Evolutionary conservation across 2,888 invertebrate genomes (phyloP), one percentile per base, ranked within the genome.

Genomic region (Galeopsomyia nigrocyanea): DNA sequence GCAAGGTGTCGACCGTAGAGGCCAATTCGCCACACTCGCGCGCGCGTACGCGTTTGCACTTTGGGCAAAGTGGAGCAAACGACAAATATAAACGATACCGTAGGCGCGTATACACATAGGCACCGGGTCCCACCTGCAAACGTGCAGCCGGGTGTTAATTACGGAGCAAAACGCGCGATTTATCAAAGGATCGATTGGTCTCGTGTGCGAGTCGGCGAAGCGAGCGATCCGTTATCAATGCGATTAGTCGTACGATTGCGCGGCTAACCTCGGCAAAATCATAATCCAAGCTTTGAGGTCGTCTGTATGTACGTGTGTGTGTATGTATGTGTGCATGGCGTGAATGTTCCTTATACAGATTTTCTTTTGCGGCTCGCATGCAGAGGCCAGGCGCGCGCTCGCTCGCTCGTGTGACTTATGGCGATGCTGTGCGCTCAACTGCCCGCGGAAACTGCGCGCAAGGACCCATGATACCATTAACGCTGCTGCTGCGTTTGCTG

Each of bases 191-290:
- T 66, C 66, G 66, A 71, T 75, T 68, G 74, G 56, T 19, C 31
- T 3, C 1, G 7, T 39, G 13, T 13, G 5, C 50, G 14, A 39
- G 76, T 79, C 75, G n/a, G 63, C 61, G 73, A 67, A 69, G 72
- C 73, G 68, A 68, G 73, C 73, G 78, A 78, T 82, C 79, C 76
- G 78, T 81, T 82, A 81, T 82, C 81, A 78, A 82, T 81, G 79
- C 78, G 80, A 81, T 81, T 80, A 79, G 78, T 68, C 72, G 74
- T 39, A 78, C 57, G 79, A 80, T 79, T 80, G 70, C 55, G 60
- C 69, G 67, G 73, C 70, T 71, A 71, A 70, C 75, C 65, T 65
- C 68, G 73, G 68, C 71, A 74, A 13, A 68, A 77, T 77, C 76
- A 71, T 75, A 80, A 79, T 79, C 77, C 77, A 49, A 73, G 77